Percentiles rank a stretch among this genome's conserved stretches.
Conservation (phyloP, 2,113 vertebrate genomes). For the Hassar affinis region DNA sequence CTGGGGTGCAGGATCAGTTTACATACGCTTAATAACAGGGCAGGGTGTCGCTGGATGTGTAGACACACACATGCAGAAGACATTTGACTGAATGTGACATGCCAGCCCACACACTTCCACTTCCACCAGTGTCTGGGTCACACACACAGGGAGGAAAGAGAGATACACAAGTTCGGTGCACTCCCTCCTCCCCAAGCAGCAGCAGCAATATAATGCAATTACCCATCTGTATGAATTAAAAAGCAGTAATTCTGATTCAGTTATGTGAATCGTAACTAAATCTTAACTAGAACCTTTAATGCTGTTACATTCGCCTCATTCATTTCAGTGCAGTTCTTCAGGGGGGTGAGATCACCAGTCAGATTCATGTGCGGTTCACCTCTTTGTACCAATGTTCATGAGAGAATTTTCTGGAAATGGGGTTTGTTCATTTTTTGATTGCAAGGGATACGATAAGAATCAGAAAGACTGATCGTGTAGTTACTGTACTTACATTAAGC, state of each 20-base stretch:
- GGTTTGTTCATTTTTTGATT: background rate
- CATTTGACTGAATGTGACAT: slow-evolving; percentile 55
- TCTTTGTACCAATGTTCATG: too few relatives aligned
- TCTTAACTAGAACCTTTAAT: background rate
- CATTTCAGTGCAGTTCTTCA: background rate
- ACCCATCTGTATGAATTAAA: background rate
- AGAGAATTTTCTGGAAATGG: too few relatives aligned
- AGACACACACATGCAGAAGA: slow-evolving; percentile 39
- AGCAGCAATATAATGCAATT: background rate
- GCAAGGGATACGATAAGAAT: background rate
- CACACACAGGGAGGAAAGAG: background rate
- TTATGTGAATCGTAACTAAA: background rate
- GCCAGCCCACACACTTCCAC: background rate
- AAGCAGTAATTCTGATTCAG: background rate
- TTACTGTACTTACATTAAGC: background rate
- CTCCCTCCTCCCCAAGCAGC: background rate
- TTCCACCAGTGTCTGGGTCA: slow-evolving; percentile 27
- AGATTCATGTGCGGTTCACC: background rate
- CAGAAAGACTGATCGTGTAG: background rate
- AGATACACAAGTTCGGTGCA: background rate
- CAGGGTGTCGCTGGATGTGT: slow-evolving; percentile 56
- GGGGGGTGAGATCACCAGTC: background rate
- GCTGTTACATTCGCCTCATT: background rate
- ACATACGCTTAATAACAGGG: slow-evolving; percentile 66
- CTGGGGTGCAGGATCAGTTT: slow-evolving; percentile 56